phyloP scores from a whole-genome alignment of 2,888 invertebrate genomes.

The Ommatoiulus sabulosus region DNA sequence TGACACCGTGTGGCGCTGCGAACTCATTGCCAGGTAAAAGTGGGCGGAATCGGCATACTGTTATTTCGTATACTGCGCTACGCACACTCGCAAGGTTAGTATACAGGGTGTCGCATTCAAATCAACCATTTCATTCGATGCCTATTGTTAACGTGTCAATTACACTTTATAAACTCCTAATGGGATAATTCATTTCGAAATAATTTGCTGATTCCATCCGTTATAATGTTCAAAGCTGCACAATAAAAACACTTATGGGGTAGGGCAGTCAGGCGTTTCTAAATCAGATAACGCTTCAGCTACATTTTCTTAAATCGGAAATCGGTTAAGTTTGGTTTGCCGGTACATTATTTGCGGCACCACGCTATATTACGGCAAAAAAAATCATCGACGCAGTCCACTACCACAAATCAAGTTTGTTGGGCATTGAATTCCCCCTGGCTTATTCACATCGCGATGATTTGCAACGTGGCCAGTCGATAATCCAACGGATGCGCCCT shows the following conservation, averaged over 20 bases:
- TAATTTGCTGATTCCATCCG: not conserved
- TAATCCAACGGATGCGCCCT: conserved; percentile 4
- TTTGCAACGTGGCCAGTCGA: conserved; percentile 45
- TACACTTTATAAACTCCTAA: no score
- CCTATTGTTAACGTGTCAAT: no score
- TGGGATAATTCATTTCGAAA: not conserved
- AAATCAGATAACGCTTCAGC: conserved; percentile 29
- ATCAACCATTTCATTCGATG: no score
- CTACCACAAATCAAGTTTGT: conserved; percentile 46
- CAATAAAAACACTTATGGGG: not conserved
- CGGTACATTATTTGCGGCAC: conserved; percentile 17
- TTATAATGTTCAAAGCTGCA: not conserved
- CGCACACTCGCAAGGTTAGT: no score
- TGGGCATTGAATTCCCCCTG: conserved; percentile 26
- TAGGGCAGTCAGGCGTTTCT: not conserved
- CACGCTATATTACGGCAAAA: not conserved
- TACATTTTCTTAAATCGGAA: conserved; percentile 21
- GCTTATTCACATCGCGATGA: conserved; percentile 47
- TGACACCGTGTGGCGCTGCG: no score
- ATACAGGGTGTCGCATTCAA: no score
- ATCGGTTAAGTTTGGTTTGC: not conserved
- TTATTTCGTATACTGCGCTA: no score
- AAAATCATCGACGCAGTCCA: conserved; percentile 27
- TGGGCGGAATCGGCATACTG: no score
- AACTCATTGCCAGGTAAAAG: no score